Percentiles rank a stretch among this genome's conserved stretches.
phyloP scores from a whole-genome alignment of 2,797 vertebrate species.

The Sphenodon punctatus region DNA sequence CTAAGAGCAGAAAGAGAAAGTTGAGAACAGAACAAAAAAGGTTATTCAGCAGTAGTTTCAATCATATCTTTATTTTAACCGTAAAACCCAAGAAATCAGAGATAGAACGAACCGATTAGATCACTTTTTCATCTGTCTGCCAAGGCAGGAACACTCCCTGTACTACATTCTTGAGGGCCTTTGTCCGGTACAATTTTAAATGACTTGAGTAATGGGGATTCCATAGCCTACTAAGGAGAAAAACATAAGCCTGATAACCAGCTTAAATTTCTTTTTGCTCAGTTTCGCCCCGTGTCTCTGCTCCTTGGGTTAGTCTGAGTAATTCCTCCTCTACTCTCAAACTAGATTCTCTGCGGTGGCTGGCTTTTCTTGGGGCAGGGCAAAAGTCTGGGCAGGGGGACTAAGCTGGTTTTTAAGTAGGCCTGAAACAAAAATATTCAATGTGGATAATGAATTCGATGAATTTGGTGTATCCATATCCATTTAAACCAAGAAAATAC shows the following conservation, averaged over 20 bases:
- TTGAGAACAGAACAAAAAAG: slow-evolving; percentile 1
- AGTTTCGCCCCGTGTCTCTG: neutral
- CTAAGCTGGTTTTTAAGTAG: too few species aligned
- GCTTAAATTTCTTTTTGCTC: neutral
- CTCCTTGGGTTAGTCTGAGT: neutral
- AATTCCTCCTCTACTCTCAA: neutral
- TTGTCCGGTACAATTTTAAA: slow-evolving; percentile 17
- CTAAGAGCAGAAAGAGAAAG: rapidly evolving
- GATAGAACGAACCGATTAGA: neutral
- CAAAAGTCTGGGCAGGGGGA: rapidly evolving
- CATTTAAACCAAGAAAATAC: too few species aligned
- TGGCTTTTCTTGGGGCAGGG: rapidly evolving
- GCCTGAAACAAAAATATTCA: too few species aligned
- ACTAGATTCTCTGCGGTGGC: neutral
- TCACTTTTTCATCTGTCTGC: neutral
- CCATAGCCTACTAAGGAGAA: neutral
- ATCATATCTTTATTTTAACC: neutral
- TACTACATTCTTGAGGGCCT: neutral
- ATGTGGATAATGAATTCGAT: too few species aligned
- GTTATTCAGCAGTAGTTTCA: neutral
- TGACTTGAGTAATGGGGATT: neutral
- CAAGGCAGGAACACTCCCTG: neutral
- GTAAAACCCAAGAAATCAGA: neutral
- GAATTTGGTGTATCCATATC: too few species aligned
- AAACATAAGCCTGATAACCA: neutral